Evolutionary conservation across 92 coral and sea anemone genomes (phyloP), one percentile per base, ranked within the genome.

Genomic region (Porites rus): DNA sequence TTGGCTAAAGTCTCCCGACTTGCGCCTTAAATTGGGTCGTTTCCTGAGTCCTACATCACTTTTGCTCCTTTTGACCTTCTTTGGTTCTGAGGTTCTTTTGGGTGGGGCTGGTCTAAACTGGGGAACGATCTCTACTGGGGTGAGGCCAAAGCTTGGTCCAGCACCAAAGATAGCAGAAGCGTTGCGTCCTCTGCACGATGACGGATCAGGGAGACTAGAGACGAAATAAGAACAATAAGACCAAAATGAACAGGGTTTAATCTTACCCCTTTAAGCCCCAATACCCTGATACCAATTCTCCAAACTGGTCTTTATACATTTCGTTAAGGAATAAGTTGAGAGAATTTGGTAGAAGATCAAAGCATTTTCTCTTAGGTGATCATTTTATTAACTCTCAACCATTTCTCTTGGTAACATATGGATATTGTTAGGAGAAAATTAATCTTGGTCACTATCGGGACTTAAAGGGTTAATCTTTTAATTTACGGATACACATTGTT

Each of bases 131-230:
- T 92, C 95, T 12, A 93, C 78, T 50, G 98, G 91, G 18, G 90
- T 77, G 1, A 95, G 73, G 50, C 98, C 98, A 72, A 90, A 95
- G 21, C 94, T 94, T 22, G 93, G 88, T 62, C 95, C 91, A 8
- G 96, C 96, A 80, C 98, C 98, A 91, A 95, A 95, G 85, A 95
- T 92, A 51, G 98, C 98, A 17, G 98, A 95, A 16, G 98, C 94
- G 96, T 95, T 95, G 76, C 91, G 89, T 72, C 88, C 91, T 69
- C 72, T 88, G 66, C 79, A 67, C 25, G 98, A 90, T n/a, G 98
- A 90, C 10, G 94, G 88, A 70, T 86, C 95, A 65, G 98, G 98
- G 66, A 95, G 96, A 84, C 98, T 94, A 91, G 43, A 51, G 31
- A 69, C 6, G 38, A 69, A 69, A 70, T n/a, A 59, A n/a, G 46